phyloP scores from a whole-genome alignment of 2,113 vertebrate species.

The Vidua chalybeata region DNA sequence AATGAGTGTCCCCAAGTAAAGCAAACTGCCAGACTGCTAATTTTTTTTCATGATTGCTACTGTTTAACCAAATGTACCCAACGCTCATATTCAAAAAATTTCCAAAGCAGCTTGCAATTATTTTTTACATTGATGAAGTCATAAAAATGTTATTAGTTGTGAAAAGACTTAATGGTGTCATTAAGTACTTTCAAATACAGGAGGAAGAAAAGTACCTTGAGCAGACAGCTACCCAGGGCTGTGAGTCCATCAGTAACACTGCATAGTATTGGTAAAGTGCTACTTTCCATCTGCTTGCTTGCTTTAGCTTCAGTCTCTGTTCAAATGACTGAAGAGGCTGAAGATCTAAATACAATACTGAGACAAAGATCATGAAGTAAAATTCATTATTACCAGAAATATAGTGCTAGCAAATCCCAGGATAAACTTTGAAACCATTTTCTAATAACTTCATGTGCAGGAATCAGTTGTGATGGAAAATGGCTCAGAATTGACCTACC shows the following conservation, averaged over 20 bases:
- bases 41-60: not conserved
- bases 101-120: not conserved
- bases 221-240: not conserved
- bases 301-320: not conserved
- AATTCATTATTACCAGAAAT: not conserved
- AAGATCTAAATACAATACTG: not conserved
- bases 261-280: not conserved
- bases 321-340: not conserved
- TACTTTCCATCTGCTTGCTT: not conserved
- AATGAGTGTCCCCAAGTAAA: not conserved
- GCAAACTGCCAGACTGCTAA: not conserved
- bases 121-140: not conserved
- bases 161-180: not conserved
- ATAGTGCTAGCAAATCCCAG: not conserved
- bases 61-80: not conserved
- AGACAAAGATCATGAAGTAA: not conserved
- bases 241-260: not conserved
- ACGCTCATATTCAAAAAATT: not conserved
- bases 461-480: not conserved
- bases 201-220: not conserved
- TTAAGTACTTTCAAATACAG: not conserved
- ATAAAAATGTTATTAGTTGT: not conserved
- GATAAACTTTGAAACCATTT: not conserved
- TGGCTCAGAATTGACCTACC: not conserved
- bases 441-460: not conserved